These are phyloP conservation scores for Ypsolopha scabrella DNA, from an alignment of 2,888 invertebrate species.

Conservation along the genomic window DNA sequence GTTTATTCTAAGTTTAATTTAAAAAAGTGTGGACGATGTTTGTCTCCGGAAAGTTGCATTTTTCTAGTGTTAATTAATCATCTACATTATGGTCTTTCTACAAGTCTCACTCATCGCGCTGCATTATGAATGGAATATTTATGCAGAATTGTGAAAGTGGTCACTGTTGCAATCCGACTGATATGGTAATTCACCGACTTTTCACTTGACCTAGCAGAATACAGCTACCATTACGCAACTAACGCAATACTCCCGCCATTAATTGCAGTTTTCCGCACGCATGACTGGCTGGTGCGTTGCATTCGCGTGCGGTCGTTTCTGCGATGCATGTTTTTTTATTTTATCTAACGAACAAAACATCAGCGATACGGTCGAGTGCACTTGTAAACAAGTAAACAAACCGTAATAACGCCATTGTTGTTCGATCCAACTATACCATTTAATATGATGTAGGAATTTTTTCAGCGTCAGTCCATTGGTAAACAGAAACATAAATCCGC, in stretches of 20 bases:
- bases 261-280: slow-evolving; percentile 23
- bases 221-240: slow-evolving; percentile 12
- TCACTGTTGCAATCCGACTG: slow-evolving; percentile 1
- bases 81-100: too few species aligned
- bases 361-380: background rate
- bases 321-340: slow-evolving; percentile 17
- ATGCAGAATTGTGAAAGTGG: slow-evolving; percentile 6
- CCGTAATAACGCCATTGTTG: background rate
- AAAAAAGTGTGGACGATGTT: too few species aligned
- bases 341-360: slow-evolving; percentile 11
- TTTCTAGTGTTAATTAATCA: too few species aligned
- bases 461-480: too few species aligned
- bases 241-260: slow-evolving; percentile 18
- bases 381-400: too few species aligned
- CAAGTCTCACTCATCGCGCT: too few species aligned
- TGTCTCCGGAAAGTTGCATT: too few species aligned
- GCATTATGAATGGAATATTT: background rate
- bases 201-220: slow-evolving; percentile 38
- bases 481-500: too few species aligned
- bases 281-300: slow-evolving; percentile 15
- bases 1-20: too few species aligned
- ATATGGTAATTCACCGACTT: slow-evolving; percentile 20
- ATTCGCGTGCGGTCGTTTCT: slow-evolving; percentile 20
- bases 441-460: too few species aligned
- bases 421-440: too few species aligned